Evolutionary conservation across 2,113 vertebrate genomes (phyloP).

Genomic region (Peromyscus californicus): DNA sequence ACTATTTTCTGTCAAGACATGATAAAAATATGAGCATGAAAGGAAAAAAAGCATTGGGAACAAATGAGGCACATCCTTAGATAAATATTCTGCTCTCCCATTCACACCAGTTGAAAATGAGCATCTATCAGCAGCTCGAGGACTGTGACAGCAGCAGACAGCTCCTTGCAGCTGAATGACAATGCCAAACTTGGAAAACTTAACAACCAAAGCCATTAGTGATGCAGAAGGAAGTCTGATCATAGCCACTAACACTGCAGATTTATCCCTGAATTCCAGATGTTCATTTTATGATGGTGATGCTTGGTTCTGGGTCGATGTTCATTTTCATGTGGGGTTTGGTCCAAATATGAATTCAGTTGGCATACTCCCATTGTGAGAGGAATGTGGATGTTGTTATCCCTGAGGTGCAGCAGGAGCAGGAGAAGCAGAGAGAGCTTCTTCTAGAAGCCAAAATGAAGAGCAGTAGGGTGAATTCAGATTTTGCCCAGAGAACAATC

Average conservation of each 20-base stretch:
- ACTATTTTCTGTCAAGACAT: neutral
- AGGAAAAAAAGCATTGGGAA: neutral
- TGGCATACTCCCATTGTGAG: rapidly evolving
- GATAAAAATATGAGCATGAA: slow-evolving; percentile 23
- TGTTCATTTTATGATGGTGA: neutral
- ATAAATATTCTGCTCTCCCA: neutral
- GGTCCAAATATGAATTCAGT: neutral
- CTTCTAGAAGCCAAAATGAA: neutral
- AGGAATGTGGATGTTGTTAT: neutral
- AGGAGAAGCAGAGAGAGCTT: neutral
- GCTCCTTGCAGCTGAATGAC: neutral
- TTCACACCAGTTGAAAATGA: neutral
- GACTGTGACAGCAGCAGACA: too few species aligned
- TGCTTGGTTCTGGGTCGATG: neutral
- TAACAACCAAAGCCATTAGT: neutral
- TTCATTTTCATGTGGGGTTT: slow-evolving; percentile 12
- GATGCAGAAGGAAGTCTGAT: neutral
- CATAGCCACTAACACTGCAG: neutral
- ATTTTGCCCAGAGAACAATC: neutral
- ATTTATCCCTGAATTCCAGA: neutral
- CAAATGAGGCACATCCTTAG: neutral
- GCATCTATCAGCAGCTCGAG: neutral
- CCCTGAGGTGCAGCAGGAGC: neutral
- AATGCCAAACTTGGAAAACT: neutral
- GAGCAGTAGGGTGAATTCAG: neutral